phyloP scores from a whole-genome alignment of 2,797 vertebrate genomes.

The Pseudochromis fuscus region DNA sequence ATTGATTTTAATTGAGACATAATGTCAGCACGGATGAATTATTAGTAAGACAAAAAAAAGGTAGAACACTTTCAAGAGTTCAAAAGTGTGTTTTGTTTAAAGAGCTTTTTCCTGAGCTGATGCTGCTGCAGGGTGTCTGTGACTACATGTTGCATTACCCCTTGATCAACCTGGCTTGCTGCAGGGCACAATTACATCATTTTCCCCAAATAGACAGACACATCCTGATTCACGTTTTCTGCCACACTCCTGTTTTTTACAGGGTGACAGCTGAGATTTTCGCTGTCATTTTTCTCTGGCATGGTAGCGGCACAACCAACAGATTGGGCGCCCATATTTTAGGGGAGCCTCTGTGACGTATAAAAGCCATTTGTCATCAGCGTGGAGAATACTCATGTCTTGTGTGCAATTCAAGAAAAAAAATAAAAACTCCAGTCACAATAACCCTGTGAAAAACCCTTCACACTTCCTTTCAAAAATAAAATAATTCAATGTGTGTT shows the following conservation, averaged over 20 bases:
- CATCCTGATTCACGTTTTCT: not conserved
- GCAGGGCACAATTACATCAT: not conserved
- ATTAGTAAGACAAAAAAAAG: not conserved
- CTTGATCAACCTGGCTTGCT: not conserved
- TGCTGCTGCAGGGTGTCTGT: not conserved
- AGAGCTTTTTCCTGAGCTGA: not conserved
- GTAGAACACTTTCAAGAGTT: not conserved
- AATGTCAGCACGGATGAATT: not conserved
- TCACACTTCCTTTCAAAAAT: no score
- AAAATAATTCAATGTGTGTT: not conserved
- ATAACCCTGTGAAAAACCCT: not conserved
- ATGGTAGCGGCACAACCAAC: not conserved
- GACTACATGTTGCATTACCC: not conserved
- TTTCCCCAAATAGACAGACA: not conserved
- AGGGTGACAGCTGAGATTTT: not conserved
- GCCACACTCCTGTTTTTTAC: not conserved
- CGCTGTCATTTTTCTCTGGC: not conserved
- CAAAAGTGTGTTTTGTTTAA: not conserved
- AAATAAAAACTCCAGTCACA: not conserved
- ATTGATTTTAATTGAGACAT: not conserved
- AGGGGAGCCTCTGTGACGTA: not conserved
- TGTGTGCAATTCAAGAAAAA: not conserved
- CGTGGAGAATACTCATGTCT: not conserved
- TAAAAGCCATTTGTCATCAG: not conserved
- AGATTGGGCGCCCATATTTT: not conserved